phyloP scores from a whole-genome alignment of 64 coral and sea anemone genomes.

The Stylophora pistillata region DNA sequence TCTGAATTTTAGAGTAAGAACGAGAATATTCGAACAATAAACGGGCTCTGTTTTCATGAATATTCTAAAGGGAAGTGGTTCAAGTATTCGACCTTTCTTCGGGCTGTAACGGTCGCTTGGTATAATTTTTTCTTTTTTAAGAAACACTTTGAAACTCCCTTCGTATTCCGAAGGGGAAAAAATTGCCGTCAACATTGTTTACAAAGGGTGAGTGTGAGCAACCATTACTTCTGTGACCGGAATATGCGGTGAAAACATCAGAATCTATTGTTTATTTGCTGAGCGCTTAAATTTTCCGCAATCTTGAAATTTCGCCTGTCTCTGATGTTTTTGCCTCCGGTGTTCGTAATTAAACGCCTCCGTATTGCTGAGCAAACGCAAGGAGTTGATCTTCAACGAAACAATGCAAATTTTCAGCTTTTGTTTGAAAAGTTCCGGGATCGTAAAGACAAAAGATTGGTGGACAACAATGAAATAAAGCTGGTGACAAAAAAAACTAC shows the following conservation, averaged over 20 bases:
- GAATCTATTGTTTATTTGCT: neutral
- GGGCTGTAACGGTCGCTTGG: neutral
- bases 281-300: constrained; percentile 8
- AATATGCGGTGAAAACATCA: neutral
- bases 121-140: neutral
- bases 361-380: neutral
- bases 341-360: constrained; percentile 19
- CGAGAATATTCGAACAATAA: neutral
- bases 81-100: constrained; percentile 1
- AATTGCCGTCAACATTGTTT: constrained; percentile 19
- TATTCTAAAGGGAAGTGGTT: neutral
- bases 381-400: neutral
- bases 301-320: neutral
- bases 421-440: constrained; percentile 40
- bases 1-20: neutral
- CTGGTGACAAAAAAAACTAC: constrained; percentile 8
- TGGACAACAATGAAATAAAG: constrained; percentile 20
- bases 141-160: neutral
- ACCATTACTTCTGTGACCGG: constrained; percentile 7
- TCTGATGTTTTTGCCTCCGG: neutral
- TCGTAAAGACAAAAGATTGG: neutral
- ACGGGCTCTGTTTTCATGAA: neutral
- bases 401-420: constrained; percentile 45
- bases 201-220: neutral
- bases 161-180: neutral